These are phyloP conservation scores for Linurgus olivaceus DNA, from an alignment of 2,797 vertebrate genomes.

Conservation along the genomic window DNA sequence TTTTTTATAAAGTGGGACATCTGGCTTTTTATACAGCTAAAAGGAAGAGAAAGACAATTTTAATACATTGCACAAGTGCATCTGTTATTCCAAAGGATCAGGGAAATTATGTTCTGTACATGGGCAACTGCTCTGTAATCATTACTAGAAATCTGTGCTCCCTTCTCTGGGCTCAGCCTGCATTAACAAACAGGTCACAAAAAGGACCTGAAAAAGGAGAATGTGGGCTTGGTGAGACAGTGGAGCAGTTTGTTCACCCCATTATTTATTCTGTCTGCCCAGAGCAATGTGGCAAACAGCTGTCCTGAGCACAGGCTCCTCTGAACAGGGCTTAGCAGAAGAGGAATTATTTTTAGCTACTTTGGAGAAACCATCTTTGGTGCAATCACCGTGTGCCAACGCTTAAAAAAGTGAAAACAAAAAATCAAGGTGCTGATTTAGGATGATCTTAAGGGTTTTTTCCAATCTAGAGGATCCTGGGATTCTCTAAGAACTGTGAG, in stretches of 20 bases:
- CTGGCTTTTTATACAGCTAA: constrained; percentile 83
- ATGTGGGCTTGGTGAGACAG: background rate
- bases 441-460: background rate
- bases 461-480: background rate
- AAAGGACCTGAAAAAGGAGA: background rate
- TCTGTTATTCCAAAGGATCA: background rate
- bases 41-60: constrained; percentile 55
- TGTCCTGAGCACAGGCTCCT: background rate
- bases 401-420: background rate
- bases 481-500: background rate
- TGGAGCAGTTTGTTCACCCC: background rate
- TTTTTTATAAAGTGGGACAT: constrained; percentile 84
- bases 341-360: background rate
- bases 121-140: background rate
- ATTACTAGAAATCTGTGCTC: background rate
- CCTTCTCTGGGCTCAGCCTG: background rate
- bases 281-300: background rate
- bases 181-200: background rate
- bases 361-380: background rate
- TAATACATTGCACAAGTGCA: constrained; percentile 19
- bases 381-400: background rate
- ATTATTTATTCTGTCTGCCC: background rate
- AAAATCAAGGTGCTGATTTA: background rate
- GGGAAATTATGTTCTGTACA: background rate
- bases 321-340: background rate